Percentiles rank a stretch among this genome's conserved stretches.
These are phyloP conservation scores for Aurelia sp. DNA, from an alignment of 30 jellyfish, hydroid and myxozoan species.

Conservation along the genomic window DNA sequence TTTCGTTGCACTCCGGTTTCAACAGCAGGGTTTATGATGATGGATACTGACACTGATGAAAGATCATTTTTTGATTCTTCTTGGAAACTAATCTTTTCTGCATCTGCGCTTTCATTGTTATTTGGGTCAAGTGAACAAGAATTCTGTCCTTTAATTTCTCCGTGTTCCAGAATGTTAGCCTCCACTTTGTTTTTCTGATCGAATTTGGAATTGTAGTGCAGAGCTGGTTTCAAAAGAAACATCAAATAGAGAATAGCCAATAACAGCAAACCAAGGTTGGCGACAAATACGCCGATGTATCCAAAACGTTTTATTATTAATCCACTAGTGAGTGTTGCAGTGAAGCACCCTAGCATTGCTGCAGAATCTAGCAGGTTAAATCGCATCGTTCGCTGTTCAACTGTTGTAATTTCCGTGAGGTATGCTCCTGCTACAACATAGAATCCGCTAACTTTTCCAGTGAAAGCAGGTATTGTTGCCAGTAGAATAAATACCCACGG, in stretches of 20 bases:
- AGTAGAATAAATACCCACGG: background rate
- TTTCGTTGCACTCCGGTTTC: too few relatives aligned
- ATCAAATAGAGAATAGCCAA: background rate
- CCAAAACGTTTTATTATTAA: conserved; percentile 5
- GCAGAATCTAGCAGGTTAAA: conserved; percentile 7
- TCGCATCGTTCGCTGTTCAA: conserved; percentile 5
- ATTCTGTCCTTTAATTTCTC: too few relatives aligned
- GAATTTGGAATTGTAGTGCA: too few relatives aligned
- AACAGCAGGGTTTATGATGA: too few relatives aligned
- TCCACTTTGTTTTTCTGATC: too few relatives aligned
- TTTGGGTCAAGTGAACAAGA: too few relatives aligned
- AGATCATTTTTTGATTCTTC: too few relatives aligned
- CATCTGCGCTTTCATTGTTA: too few relatives aligned
- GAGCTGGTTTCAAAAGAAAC: conserved; percentile 2
- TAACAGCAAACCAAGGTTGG: background rate
- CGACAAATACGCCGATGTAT: background rate
- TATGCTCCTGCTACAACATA: background rate
- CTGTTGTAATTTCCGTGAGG: conserved; percentile 6
- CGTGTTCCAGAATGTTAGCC: too few relatives aligned
- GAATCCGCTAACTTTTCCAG: background rate
- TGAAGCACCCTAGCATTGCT: background rate
- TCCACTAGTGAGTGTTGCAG: conserved; percentile 13
- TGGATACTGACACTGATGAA: too few relatives aligned
- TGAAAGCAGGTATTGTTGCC: background rate
- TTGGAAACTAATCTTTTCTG: too few relatives aligned